Conservation (phyloP, 2,888 invertebrate genomes). For the Heliconius hortense region DNA sequence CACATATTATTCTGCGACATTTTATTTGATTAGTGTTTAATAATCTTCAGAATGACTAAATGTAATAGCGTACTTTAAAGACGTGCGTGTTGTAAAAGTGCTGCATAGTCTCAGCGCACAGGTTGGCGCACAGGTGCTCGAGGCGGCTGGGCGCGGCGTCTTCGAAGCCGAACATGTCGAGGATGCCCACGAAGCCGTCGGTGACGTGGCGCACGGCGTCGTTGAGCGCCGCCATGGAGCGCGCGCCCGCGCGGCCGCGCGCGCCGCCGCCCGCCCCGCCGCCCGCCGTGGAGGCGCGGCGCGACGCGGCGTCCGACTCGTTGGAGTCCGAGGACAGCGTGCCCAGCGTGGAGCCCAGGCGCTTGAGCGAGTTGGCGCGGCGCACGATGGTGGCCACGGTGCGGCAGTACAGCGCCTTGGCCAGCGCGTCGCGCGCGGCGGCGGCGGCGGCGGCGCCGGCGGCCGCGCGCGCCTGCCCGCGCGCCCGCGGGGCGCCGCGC, state of each 20-base stretch:
- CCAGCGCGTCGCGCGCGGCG: slow-evolving; percentile 94
- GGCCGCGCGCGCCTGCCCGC: slow-evolving; percentile 90
- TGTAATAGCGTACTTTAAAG: slow-evolving; percentile 86
- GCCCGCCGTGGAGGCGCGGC: slow-evolving; percentile 92
- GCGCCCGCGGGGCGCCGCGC: slow-evolving; percentile 89
- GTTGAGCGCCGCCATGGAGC: slow-evolving; percentile 95
- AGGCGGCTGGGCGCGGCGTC: slow-evolving; percentile 94
- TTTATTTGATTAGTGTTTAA: not conserved
- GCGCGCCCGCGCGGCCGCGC: slow-evolving; percentile 87
- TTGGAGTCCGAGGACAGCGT: slow-evolving; percentile 95
- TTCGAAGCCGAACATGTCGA: slow-evolving; percentile 98
- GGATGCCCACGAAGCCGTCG: slow-evolving; percentile 96
- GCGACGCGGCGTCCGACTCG: slow-evolving; percentile 93
- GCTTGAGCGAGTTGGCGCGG: slow-evolving; percentile 94
- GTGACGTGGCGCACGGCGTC: slow-evolving; percentile 96
- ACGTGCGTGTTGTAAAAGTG: slow-evolving; percentile 99
- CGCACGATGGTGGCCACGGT: slow-evolving; percentile 97
- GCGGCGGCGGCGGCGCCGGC: slow-evolving; percentile 93
- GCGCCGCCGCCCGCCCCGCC: slow-evolving; percentile 91
- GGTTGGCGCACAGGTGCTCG: slow-evolving; percentile 96
- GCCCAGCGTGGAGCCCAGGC: slow-evolving; percentile 90
- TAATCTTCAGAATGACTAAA: not conserved
- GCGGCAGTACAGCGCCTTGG: slow-evolving; percentile 96
- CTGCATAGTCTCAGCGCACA: slow-evolving; percentile 98
- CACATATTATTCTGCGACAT: not conserved